Conservation (phyloP, 2,888 invertebrate genomes). For the Calameuta idolon region DNA sequence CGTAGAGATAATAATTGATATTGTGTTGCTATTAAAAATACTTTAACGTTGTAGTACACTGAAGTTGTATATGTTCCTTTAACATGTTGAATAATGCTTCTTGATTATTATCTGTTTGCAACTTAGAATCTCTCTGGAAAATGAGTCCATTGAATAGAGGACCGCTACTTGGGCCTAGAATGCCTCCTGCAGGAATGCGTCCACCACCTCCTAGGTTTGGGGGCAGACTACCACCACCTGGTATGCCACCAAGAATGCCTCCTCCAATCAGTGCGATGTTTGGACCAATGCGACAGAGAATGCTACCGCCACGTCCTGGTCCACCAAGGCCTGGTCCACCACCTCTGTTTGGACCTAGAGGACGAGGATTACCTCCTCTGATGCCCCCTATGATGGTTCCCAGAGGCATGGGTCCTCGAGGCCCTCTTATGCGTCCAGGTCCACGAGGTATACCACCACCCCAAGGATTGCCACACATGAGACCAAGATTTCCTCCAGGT, state of each 20-base stretch:
- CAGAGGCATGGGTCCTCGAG: constrained; percentile 38
- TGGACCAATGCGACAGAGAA: constrained; percentile 42
- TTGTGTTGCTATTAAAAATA: neutral
- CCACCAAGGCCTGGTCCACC: constrained; percentile 24
- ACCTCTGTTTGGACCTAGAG: constrained; percentile 43
- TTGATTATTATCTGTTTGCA: neutral
- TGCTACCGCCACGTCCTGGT: constrained; percentile 35
- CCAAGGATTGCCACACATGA: constrained; percentile 50
- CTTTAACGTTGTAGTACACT: too few relatives aligned
- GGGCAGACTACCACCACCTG: constrained; percentile 42
- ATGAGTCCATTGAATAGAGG: constrained; percentile 61
- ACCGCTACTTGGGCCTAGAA: constrained; percentile 50
- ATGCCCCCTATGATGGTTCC: constrained; percentile 50
- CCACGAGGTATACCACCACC: constrained; percentile 48
- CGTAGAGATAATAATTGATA: neutral
- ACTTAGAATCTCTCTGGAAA: neutral
- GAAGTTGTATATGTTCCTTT: neutral
- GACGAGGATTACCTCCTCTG: constrained; percentile 45
- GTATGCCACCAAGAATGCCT: constrained; percentile 43
- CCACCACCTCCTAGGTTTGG: constrained; percentile 51
- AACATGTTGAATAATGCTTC: neutral
- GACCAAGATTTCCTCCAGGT: constrained; percentile 51
- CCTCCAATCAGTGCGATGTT: constrained; percentile 49
- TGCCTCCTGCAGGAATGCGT: constrained; percentile 47
- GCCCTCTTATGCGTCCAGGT: constrained; percentile 41